phyloP scores from a whole-genome alignment of 2,113 vertebrate genomes.

The Rousettus leschenaultii region DNA sequence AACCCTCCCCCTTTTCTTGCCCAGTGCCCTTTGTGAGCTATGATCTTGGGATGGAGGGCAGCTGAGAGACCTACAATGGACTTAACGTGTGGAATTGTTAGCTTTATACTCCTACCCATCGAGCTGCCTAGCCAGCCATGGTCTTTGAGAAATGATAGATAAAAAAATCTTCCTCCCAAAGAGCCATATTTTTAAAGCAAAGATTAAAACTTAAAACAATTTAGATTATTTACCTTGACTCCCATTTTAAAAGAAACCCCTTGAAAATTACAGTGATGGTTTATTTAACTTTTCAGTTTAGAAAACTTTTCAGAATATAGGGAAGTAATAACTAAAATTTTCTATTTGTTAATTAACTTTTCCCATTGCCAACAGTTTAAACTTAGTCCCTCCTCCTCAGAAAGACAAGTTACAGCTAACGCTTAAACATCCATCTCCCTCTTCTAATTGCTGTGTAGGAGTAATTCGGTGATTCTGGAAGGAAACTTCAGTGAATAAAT shows the following conservation, averaged over 20 bases:
- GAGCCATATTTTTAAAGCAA: conserved; percentile 17
- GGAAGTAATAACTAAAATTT: conserved; percentile 9
- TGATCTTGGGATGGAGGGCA: neutral
- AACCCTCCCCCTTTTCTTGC: neutral
- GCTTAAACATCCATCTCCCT: conserved; percentile 73
- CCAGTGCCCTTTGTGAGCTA: neutral
- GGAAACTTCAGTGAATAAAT: conserved; percentile 77
- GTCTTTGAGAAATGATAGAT: conserved; percentile 1
- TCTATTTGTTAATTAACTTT: conserved; percentile 63
- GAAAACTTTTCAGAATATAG: conserved; percentile 60
- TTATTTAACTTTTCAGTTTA: conserved; percentile 47
- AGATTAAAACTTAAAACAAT: conserved; percentile 16
- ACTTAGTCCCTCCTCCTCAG: conserved; percentile 66
- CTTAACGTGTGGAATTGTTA: neutral
- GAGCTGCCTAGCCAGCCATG: neutral
- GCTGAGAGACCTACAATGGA: neutral
- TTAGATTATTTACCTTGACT: conserved; percentile 10
- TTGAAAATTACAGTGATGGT: neutral
- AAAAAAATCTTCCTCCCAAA: neutral
- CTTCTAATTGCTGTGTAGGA: conserved; percentile 81
- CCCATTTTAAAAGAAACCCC: conserved; percentile 26
- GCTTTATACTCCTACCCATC: neutral
- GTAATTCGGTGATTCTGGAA: conserved; percentile 77
- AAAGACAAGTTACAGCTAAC: conserved; percentile 70
- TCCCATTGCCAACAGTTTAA: conserved; percentile 61